Percentiles rank a stretch among this genome's conserved stretches.
These are phyloP conservation scores for Tetheella fluctuosa DNA, from an alignment of 2,888 invertebrate genomes.

Conservation along the genomic window DNA sequence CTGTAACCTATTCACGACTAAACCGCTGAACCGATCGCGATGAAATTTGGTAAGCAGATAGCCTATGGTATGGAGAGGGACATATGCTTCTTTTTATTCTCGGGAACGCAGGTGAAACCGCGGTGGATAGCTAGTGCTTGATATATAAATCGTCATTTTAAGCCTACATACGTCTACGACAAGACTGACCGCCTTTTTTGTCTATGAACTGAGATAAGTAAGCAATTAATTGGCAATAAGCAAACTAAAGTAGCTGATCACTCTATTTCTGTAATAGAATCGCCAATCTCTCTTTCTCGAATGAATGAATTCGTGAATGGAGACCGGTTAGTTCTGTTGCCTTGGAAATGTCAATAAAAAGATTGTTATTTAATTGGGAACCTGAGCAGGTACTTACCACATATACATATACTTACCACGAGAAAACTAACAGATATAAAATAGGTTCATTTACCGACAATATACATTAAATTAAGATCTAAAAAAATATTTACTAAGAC, in stretches of 20 bases:
- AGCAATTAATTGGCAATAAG: background rate
- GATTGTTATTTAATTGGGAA: background rate
- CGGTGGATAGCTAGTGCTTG: no score
- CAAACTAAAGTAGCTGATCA: background rate
- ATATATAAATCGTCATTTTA: no score
- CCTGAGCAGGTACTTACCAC: background rate
- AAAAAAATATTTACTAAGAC: background rate
- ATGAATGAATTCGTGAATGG: constrained; percentile 2
- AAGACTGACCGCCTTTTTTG: no score
- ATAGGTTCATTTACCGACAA: background rate
- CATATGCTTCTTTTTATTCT: no score
- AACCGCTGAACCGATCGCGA: no score
- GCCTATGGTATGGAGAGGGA: no score
- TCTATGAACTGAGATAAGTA: background rate
- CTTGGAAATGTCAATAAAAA: constrained; percentile 4
- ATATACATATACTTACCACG: background rate
- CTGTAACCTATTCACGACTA: no score
- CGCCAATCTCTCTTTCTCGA: background rate
- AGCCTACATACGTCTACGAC: no score
- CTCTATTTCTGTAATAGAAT: background rate
- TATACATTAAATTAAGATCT: background rate
- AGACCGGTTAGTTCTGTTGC: background rate
- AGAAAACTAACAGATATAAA: background rate
- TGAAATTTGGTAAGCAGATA: no score
- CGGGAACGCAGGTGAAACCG: no score